Evolutionary conservation across 2,888 invertebrate genomes (phyloP).

Genomic region (Resseliella maxima): DNA sequence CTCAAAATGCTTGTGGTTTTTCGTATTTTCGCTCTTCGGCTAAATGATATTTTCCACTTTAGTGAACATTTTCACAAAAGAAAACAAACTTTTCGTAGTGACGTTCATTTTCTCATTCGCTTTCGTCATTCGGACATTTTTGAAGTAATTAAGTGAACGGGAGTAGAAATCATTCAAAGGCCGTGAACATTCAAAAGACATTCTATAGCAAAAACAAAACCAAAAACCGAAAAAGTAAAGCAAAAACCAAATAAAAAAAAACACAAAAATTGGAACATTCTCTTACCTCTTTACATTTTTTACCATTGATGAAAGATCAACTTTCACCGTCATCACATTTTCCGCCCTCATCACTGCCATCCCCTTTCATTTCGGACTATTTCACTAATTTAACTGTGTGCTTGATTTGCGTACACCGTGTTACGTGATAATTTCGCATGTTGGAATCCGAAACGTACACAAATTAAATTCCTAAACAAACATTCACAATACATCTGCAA

Average conservation of each 20-base stretch:
- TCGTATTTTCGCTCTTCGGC: background rate
- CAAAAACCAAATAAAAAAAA: no score
- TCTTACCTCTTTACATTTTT: background rate
- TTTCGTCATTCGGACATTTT: background rate
- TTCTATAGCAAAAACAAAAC: background rate
- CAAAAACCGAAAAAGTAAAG: no score
- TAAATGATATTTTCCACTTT: conserved; percentile 34
- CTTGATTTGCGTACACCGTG: conserved; percentile 1
- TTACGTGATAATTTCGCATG: conserved; percentile 8
- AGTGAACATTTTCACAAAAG: background rate
- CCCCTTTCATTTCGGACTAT: background rate
- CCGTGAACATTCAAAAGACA: background rate
- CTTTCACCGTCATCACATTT: background rate
- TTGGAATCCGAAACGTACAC: conserved; percentile 5
- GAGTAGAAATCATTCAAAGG: background rate
- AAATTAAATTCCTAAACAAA: conserved; percentile 34
- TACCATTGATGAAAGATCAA: background rate
- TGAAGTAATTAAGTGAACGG: background rate
- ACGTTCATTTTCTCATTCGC: background rate
- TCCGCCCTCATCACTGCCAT: background rate
- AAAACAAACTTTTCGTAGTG: background rate
- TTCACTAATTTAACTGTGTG: background rate
- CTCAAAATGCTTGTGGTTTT: background rate
- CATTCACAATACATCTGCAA: background rate
- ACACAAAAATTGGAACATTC: conserved; percentile 20